phyloP scores from a whole-genome alignment of 2,888 invertebrate genomes.

The Acutogordius australiensis region DNA sequence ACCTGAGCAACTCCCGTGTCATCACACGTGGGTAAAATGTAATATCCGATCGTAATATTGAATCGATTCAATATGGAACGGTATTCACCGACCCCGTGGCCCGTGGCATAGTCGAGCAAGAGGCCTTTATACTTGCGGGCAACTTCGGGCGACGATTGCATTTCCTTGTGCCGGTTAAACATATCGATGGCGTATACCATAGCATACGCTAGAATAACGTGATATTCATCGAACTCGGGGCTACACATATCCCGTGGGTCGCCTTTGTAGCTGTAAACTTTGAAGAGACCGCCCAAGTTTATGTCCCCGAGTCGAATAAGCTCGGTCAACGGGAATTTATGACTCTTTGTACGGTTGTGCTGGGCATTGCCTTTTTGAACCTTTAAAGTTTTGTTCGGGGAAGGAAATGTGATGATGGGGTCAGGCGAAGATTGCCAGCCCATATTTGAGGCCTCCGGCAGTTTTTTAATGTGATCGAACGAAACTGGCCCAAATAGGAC shows the following conservation, averaged over 20 bases:
- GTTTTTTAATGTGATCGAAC: too few species aligned
- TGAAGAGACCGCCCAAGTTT: not conserved
- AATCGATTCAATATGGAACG: too few species aligned
- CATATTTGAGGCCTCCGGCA: too few species aligned
- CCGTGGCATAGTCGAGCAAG: too few species aligned
- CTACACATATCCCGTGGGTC: not conserved
- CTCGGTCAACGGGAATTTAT: not conserved
- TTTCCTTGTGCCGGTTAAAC: not conserved
- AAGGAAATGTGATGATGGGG: too few species aligned
- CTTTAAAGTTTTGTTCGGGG: too few species aligned
- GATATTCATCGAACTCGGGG: not conserved
- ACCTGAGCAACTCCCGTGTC: not conserved
- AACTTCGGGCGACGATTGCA: not conserved
- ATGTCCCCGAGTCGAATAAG: not conserved
- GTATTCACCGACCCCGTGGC: too few species aligned
- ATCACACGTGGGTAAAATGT: not conserved
- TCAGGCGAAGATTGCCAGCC: too few species aligned
- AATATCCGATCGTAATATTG: not conserved
- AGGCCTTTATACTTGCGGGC: too few species aligned
- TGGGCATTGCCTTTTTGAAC: too few species aligned
- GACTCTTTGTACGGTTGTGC: too few species aligned
- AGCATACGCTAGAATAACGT: not conserved
- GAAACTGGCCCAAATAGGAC: too few species aligned
- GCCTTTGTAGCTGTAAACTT: not conserved
- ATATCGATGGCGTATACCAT: not conserved